Percentiles rank a stretch among this genome's conserved stretches.
These are phyloP conservation scores for Spicauda simplicius DNA, from an alignment of 2,888 invertebrate genomes.

Conservation along the genomic window DNA sequence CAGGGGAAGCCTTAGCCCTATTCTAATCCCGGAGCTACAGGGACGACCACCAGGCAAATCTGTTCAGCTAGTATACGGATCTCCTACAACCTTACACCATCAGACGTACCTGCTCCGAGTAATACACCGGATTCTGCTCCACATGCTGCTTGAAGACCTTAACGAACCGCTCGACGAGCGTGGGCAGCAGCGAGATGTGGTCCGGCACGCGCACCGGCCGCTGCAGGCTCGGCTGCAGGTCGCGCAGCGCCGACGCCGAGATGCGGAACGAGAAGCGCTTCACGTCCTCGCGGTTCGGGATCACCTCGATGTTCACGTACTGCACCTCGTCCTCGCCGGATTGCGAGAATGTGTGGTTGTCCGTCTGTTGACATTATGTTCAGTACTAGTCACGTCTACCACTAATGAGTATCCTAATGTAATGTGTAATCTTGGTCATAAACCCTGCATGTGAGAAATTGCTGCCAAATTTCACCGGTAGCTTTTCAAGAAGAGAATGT, in stretches of 20 bases:
- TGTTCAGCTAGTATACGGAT: too few species aligned
- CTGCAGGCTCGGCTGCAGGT: slow-evolving; percentile 81
- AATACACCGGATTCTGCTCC: slow-evolving; percentile 87
- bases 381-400: too few species aligned
- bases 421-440: too few species aligned
- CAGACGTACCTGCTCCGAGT: slow-evolving; percentile 77
- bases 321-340: slow-evolving; percentile 89
- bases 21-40: too few species aligned
- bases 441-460: too few species aligned
- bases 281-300: slow-evolving; percentile 85
- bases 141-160: slow-evolving; percentile 92
- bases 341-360: slow-evolving; percentile 88
- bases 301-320: slow-evolving; percentile 92
- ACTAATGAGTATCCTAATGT: too few species aligned
- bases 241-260: slow-evolving; percentile 91
- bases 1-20: too few species aligned
- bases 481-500: too few species aligned
- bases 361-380: slow-evolving; percentile 76
- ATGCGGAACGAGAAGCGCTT: slow-evolving; percentile 88
- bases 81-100: too few species aligned
- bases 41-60: too few species aligned
- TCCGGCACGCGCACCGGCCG: slow-evolving; percentile 66
- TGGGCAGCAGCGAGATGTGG: slow-evolving; percentile 84
- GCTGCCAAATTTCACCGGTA: too few species aligned
- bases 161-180: slow-evolving; percentile 92